Evolutionary conservation across 2,797 vertebrate species (phyloP).

Genomic region (Neoniphon sammara): DNA sequence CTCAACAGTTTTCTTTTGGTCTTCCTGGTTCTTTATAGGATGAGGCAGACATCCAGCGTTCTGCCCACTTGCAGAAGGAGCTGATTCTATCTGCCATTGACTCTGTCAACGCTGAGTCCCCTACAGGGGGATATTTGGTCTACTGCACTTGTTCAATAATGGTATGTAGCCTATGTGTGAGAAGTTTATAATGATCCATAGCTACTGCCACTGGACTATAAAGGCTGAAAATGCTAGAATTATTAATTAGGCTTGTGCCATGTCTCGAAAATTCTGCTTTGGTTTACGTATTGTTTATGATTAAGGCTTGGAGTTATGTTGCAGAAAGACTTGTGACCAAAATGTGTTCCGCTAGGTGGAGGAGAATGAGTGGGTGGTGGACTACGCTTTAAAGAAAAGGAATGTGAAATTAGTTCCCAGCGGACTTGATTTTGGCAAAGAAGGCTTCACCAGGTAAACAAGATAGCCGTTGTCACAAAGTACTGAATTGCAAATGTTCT

Average conservation of each 20-base stretch:
- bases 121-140: constrained; percentile 91
- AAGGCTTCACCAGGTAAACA: constrained; percentile 93
- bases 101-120: constrained; percentile 90
- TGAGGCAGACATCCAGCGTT: constrained; percentile 89
- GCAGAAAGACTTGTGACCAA: constrained; percentile 12
- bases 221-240: too few species aligned
- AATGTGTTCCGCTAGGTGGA: constrained; percentile 85
- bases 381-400: constrained; percentile 97
- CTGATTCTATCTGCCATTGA: constrained; percentile 95
- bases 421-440: constrained; percentile 96
- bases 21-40: constrained; percentile 79
- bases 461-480: not conserved
- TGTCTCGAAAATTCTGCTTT: too few species aligned
- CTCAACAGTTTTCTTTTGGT: constrained; percentile 1
- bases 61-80: constrained; percentile 96
- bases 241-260: too few species aligned
- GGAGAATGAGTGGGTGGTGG: constrained; percentile 99
- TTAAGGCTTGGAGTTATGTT: not conserved
- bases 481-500: constrained; percentile 15
- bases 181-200: not conserved
- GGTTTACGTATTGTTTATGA: not conserved
- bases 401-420: constrained; percentile 94
- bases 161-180: constrained; percentile 79
- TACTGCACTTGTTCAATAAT: constrained; percentile 97
- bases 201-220: too few species aligned